phyloP scores from a whole-genome alignment of 2,113 vertebrate genomes.

The Xiphias gladius region DNA sequence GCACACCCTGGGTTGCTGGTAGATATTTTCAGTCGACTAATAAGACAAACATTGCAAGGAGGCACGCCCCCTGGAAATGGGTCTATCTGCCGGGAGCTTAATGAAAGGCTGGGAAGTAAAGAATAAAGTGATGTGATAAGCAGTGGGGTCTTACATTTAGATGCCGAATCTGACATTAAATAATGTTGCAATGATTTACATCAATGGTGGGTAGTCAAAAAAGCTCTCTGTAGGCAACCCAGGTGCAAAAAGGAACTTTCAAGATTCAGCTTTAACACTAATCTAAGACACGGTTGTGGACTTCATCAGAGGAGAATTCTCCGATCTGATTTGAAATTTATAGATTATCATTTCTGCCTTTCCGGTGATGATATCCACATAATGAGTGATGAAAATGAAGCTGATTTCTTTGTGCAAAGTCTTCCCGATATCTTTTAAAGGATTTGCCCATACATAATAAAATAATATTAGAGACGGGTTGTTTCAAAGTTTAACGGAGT shows the following conservation, averaged over 20 bases:
- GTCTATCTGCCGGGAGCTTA: slow-evolving; percentile 40
- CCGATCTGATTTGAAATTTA: not conserved
- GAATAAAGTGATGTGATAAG: not conserved
- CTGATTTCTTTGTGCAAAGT: not conserved
- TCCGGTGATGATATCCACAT: not conserved
- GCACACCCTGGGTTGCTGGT: slow-evolving; percentile 65
- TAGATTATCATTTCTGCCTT: not conserved
- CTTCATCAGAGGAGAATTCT: not conserved
- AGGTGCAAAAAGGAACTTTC: not conserved
- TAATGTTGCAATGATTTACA: slow-evolving; percentile 13
- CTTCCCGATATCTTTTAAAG: not conserved
- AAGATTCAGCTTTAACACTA: not conserved
- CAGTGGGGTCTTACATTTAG: not conserved
- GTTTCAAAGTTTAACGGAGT: not conserved
- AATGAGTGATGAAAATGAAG: not conserved
- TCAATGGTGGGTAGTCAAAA: not conserved
- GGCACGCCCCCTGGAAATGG: slow-evolving; percentile 33
- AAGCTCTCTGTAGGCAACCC: too few relatives aligned
- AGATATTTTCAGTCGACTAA: slow-evolving; percentile 68
- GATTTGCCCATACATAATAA: not conserved
- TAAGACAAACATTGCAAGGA: slow-evolving; percentile 70
- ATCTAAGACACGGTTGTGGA: not conserved
- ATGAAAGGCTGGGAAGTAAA: slow-evolving; percentile 23
- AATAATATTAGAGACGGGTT: not conserved
- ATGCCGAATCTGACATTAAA: slow-evolving; percentile 8